Percentiles rank a stretch among this genome's conserved stretches.
phyloP scores from a whole-genome alignment of 2,888 invertebrate genomes.

The Morpho helenor region DNA sequence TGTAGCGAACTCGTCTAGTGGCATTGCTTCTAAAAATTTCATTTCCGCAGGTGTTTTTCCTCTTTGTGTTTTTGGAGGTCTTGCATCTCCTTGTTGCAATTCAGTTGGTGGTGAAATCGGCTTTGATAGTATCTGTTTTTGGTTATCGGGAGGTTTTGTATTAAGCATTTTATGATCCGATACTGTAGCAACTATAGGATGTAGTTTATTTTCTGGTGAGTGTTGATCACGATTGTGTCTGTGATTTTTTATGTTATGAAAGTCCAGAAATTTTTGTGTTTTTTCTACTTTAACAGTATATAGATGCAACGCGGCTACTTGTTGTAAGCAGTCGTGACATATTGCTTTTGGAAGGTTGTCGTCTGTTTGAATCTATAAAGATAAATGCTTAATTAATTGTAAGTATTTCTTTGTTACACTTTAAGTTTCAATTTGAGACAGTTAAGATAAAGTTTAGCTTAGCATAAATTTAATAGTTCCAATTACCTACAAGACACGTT shows the following conservation, averaged over 20 bases:
- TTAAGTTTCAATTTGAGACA: neutral
- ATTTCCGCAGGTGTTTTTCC: constrained; percentile 53
- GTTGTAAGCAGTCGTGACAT: constrained; percentile 71
- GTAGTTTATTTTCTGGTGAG: constrained; percentile 34
- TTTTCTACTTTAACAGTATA: constrained; percentile 68
- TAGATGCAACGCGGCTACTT: constrained; percentile 57
- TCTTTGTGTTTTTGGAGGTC: constrained; percentile 40
- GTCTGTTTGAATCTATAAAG: constrained; percentile 56
- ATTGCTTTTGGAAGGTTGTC: constrained; percentile 71
- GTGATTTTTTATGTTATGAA: constrained; percentile 52
- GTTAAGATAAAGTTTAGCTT: constrained; percentile 6
- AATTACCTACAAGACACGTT: too few species aligned
- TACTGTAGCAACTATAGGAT: constrained; percentile 41
- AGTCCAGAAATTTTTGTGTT: constrained; percentile 68
- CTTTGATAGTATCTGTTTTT: constrained; percentile 29
- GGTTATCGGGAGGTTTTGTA: constrained; percentile 28
- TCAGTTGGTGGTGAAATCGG: constrained; percentile 37
- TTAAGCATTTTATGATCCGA: constrained; percentile 38
- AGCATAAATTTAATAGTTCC: neutral
- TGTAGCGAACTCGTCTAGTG: constrained; percentile 63
- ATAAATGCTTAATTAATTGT: neutral
- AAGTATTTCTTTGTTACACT: too few species aligned
- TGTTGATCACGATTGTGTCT: constrained; percentile 42
- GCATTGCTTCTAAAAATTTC: constrained; percentile 65
- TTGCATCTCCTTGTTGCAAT: constrained; percentile 56